phyloP scores from a whole-genome alignment of 35 echinoderm and acorn worm genomes.

The Stichopus chloronotus region DNA sequence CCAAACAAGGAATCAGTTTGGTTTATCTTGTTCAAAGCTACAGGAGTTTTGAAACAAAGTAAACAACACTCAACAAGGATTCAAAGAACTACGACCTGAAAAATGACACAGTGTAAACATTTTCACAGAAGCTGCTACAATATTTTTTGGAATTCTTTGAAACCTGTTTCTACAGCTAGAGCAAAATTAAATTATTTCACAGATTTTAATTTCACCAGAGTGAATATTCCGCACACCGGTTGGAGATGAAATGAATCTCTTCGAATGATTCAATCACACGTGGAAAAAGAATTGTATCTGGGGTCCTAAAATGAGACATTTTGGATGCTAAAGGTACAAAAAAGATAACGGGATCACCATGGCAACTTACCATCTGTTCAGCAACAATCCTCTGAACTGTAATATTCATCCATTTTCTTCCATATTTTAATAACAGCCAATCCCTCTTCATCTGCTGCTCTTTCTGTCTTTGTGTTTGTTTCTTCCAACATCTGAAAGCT shows the following conservation, averaged over 20 bases:
- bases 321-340: background rate
- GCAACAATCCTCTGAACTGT: constrained; percentile 38
- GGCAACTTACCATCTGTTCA: constrained; percentile 26
- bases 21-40: too few species aligned
- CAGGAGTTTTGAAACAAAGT: too few species aligned
- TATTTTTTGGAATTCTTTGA: too few species aligned
- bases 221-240: background rate
- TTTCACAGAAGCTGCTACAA: too few species aligned
- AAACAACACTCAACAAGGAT: too few species aligned
- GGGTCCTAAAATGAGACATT: background rate
- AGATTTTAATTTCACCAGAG: background rate
- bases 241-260: too few species aligned
- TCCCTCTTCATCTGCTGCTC: background rate
- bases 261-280: too few species aligned
- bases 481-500: background rate
- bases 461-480: background rate
- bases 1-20: too few species aligned
- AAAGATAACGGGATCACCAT: background rate
- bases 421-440: background rate
- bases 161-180: too few species aligned
- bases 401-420: background rate
- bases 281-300: background rate
- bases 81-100: too few species aligned
- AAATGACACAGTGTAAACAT: too few species aligned
- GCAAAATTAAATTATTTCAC: background rate